Conservation (phyloP, 2,113 vertebrate genomes). For the Hepsetus odoe region DNA sequence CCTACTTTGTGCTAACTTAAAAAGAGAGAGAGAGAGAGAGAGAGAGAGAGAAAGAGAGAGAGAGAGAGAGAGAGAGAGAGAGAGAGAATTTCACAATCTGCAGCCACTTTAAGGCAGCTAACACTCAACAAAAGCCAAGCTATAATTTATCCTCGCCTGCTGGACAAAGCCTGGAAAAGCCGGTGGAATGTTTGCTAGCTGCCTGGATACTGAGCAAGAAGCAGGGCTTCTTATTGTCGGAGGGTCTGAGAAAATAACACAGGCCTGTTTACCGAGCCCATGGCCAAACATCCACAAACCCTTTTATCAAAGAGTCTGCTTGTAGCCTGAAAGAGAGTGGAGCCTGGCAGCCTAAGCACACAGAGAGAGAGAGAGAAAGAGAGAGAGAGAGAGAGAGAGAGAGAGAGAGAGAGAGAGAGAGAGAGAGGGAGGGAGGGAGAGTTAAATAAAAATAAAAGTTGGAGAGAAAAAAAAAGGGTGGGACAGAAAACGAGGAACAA, state of each 20-base stretch:
- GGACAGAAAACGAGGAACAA: constrained; percentile 20
- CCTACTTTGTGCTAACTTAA: constrained; percentile 18
- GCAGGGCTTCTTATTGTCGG: constrained; percentile 58
- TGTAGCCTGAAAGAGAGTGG: constrained; percentile 42
- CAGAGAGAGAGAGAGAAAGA: constrained; percentile 27
- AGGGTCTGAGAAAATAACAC: constrained; percentile 64
- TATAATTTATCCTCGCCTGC: constrained; percentile 62
- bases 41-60: neutral
- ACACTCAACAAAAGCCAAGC: constrained; percentile 59
- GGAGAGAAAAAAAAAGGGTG: neutral
- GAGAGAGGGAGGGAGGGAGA: constrained; percentile 18
- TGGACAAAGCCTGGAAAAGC: constrained; percentile 63
- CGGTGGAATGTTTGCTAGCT: constrained; percentile 64
- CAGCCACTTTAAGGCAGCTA: constrained; percentile 54
- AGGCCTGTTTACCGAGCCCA: constrained; percentile 59
- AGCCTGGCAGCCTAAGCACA: constrained; percentile 25
- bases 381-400: constrained; percentile 3
- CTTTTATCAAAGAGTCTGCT: constrained; percentile 54
- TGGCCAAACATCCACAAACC: constrained; percentile 55
- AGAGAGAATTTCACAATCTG: constrained; percentile 40
- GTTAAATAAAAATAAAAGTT: neutral
- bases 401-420: constrained; percentile 2
- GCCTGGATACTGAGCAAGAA: constrained; percentile 59
- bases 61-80: too few relatives aligned
- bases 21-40: constrained; percentile 25